Conservation (phyloP, 2,888 invertebrate genomes). For the Ectemnius continuus region DNA sequence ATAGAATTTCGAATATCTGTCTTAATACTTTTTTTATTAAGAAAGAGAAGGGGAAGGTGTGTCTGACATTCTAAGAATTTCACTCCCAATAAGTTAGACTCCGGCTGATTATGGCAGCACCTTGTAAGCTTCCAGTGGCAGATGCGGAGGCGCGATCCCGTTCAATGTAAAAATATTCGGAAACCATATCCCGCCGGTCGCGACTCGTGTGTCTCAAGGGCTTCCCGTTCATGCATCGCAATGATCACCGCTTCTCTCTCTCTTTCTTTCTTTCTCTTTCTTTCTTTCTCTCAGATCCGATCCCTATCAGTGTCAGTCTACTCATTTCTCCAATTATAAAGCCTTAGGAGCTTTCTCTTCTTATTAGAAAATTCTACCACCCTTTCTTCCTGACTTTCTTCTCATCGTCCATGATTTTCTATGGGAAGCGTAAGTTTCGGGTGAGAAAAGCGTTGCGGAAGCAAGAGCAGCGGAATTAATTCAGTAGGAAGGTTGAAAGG, state of each 20-base stretch:
- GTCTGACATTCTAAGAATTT: too few relatives aligned
- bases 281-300: neutral
- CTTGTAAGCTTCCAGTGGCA: too few relatives aligned
- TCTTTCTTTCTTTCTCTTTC: neutral
- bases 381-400: too few relatives aligned
- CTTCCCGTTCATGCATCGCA: constrained; percentile 38
- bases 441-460: neutral
- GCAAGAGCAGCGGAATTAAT: constrained; percentile 31
- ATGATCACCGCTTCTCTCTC: constrained; percentile 10
- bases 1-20: too few relatives aligned
- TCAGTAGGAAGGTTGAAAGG: constrained; percentile 25
- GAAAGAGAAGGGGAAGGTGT: too few relatives aligned
- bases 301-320: neutral
- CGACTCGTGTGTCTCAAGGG: constrained; percentile 34
- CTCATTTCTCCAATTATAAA: too few relatives aligned
- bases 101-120: too few relatives aligned
- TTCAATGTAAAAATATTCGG: constrained; percentile 53
- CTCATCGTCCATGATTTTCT: neutral
- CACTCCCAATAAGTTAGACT: too few relatives aligned
- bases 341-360: too few relatives aligned
- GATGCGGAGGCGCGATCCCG: too few relatives aligned
- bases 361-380: too few relatives aligned
- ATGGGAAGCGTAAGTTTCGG: neutral
- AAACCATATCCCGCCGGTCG: constrained; percentile 50
- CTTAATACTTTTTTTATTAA: too few relatives aligned